These are phyloP conservation scores for Sylvilagus bachmani DNA, from an alignment of 2,113 vertebrate species.

Conservation along the genomic window DNA sequence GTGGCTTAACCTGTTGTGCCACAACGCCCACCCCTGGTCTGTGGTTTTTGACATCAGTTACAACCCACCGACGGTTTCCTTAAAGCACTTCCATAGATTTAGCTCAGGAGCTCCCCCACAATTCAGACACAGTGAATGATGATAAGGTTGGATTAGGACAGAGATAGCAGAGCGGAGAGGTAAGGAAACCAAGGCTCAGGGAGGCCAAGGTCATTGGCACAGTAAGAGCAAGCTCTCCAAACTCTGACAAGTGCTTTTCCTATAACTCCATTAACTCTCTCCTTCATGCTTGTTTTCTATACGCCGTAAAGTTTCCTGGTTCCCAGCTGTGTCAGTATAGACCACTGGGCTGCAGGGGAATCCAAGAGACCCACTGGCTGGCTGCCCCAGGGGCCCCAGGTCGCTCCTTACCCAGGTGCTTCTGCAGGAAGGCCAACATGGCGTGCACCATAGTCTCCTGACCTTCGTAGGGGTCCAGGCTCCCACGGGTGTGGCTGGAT, in stretches of 20 bases:
- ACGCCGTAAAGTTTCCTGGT: not conserved
- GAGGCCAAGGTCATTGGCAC: not conserved
- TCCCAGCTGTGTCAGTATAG: not conserved
- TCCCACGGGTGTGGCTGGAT: conserved; percentile 66
- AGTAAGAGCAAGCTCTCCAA: not conserved
- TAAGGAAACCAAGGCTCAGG: not conserved
- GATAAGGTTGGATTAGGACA: not conserved
- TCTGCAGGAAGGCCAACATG: conserved; percentile 89
- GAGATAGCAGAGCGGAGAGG: not conserved
- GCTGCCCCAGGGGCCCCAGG: not conserved
- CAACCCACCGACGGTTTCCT: not conserved
- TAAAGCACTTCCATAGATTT: not conserved
- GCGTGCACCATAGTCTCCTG: conserved; percentile 84
- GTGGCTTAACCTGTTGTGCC: no score
- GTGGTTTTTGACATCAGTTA: not conserved
- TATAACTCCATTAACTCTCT: not conserved
- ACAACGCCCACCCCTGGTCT: not conserved
- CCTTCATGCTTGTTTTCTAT: conserved; percentile 25
- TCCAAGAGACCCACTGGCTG: not conserved
- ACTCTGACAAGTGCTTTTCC: not conserved
- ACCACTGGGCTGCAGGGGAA: not conserved
- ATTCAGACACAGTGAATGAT: not conserved
- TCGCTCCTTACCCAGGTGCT: conserved; percentile 86
- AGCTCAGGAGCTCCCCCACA: not conserved
- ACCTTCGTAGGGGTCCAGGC: conserved; percentile 83